Evolutionary conservation across 2,888 invertebrate species (phyloP).

Genomic region (Limulus polyphemus): DNA sequence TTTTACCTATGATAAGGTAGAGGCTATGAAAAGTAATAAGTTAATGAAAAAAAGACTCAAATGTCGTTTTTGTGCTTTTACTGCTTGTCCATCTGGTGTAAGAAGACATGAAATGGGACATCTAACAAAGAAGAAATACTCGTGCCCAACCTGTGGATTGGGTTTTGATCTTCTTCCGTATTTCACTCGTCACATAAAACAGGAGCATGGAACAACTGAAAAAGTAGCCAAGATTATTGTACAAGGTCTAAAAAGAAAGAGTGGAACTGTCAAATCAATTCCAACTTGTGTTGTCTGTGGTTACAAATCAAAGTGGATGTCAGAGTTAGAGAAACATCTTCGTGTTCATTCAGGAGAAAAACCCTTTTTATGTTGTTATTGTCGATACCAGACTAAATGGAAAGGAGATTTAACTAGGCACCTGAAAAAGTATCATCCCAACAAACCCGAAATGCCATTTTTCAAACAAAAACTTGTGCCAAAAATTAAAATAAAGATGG

Average conservation of each 20-base stretch:
- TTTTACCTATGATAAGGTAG: neutral
- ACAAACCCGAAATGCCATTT: slow-evolving; percentile 5
- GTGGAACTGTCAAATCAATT: slow-evolving; percentile 1
- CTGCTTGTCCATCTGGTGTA: slow-evolving; percentile 19
- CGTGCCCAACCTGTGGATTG: slow-evolving; percentile 22
- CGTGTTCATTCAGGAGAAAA: slow-evolving; percentile 25
- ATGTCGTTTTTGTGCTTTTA: slow-evolving; percentile 17
- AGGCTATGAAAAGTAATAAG: too few relatives aligned
- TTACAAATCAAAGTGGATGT: slow-evolving; percentile 26
- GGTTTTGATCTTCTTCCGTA: slow-evolving; percentile 22
- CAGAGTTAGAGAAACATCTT: slow-evolving; percentile 24
- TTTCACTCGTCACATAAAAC: slow-evolving; percentile 19
- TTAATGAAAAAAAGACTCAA: slow-evolving; percentile 2
- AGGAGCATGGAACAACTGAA: slow-evolving; percentile 9
- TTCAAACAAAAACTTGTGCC: slow-evolving; percentile 10
- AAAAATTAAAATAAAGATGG: neutral
- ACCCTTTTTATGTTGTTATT: slow-evolving; percentile 24
- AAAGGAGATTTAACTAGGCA: slow-evolving; percentile 27
- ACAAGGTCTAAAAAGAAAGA: slow-evolving; percentile 6
- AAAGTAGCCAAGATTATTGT: too few relatives aligned
- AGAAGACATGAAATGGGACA: slow-evolving; percentile 20
- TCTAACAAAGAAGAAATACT: slow-evolving; percentile 17
- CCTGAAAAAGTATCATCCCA: slow-evolving; percentile 23
- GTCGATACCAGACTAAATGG: slow-evolving; percentile 26
- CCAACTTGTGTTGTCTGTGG: slow-evolving; percentile 20